Base-by-base conservation (phyloP, 2,113 vertebrate genomes). In the Pelusios castaneus region DNA sequence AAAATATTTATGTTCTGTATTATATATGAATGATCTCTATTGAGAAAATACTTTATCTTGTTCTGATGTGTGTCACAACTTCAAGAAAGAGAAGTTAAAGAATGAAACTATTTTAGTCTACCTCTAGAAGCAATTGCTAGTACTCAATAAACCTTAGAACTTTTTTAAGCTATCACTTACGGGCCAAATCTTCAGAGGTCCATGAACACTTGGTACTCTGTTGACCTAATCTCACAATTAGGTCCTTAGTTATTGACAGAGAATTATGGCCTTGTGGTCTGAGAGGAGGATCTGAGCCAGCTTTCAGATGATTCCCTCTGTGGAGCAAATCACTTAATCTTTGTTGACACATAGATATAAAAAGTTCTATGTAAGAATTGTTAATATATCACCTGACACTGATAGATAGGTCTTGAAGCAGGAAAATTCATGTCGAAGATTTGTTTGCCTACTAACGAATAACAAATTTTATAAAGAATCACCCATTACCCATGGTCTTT, bases 251-350 rank as follows among this genome's bases (percentile, higher is more conserved):
- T 91, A 78, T 55, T 89, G 78, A 45, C 82, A 8, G 77, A 63
- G 60, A 76, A 80, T 29, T 7, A 56, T 81, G 55, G 43, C 88
- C 86, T 92, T 85, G 43, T 91, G 88, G n/a, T 93, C 93, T 90
- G 52, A 80, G 80, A 31, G 45, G 85, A 31, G 82, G 82, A 90
- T 95, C 87, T 95, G 95, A 96, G 85, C 73, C 85, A 41, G 41
- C 82, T 94, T 96, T 96, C 1, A 3, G 84, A 94, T 93, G 95
- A 93, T 93, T 96, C 58, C 7, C 34, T 67, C 8, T 67, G n/a
- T 67, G 34, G 63, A 67, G 34, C 63, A 29, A 94, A 89, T 87
- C 84, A 90, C 89, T 94, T 94, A 89, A 95, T 96, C 93, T 95
- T 88, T 0, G 0, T 92, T 96, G 49, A 54, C 73, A 29, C 3